Conservation (phyloP, 2,797 vertebrate species). For the Microctenopoma lineatum region DNA sequence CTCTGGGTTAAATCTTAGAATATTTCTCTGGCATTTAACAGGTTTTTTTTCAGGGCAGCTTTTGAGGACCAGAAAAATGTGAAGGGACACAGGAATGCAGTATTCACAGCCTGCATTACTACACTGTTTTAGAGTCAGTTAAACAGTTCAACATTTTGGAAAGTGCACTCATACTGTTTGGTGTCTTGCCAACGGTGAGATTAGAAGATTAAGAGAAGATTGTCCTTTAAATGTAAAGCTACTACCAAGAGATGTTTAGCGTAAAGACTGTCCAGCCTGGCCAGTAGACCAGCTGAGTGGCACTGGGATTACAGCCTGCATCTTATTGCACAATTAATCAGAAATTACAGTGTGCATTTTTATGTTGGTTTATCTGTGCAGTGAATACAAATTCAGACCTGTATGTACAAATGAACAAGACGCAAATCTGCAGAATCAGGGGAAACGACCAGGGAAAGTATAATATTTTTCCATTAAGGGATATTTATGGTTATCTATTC, state of each 20-base stretch:
- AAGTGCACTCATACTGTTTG: not conserved
- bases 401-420: too few species aligned
- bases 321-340: too few species aligned
- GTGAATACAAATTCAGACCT: too few species aligned
- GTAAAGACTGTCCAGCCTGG: not conserved
- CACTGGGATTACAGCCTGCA: too few species aligned
- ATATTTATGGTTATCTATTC: too few species aligned
- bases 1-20: constrained; percentile 39
- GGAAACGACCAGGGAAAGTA: too few species aligned
- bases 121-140: not conserved
- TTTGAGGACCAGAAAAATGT: constrained; percentile 11
- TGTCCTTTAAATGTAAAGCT: not conserved
- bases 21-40: constrained; percentile 41
- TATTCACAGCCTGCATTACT: not conserved
- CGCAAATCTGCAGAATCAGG: too few species aligned
- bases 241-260: not conserved
- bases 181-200: not conserved
- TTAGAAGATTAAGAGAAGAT: not conserved
- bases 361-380: too few species aligned
- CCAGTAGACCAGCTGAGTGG: too few species aligned
- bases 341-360: too few species aligned
- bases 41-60: constrained; percentile 35
- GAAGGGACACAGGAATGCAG: constrained; percentile 1
- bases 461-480: too few species aligned
- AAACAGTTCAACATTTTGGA: not conserved